Conservation (phyloP, 2,797 vertebrate genomes). For the Cetoscarus ocellatus region DNA sequence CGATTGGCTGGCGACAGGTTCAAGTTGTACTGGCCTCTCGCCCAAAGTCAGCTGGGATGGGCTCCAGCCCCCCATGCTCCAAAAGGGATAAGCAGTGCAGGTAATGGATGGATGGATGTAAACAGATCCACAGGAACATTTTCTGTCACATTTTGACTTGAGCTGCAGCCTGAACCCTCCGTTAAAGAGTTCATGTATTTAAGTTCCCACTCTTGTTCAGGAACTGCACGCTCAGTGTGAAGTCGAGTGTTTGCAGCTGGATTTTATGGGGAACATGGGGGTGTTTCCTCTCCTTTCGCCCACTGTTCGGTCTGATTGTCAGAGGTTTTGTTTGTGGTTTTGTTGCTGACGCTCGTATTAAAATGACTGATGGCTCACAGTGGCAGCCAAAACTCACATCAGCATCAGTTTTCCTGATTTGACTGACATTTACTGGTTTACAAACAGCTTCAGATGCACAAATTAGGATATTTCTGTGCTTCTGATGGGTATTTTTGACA, state of each 20-base stretch:
- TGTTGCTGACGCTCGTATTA: constrained; percentile 21
- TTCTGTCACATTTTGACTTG: background rate
- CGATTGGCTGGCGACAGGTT: too few species aligned
- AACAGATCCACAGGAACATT: constrained; percentile 11
- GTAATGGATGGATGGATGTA: constrained; percentile 6
- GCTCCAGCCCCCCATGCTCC: too few species aligned
- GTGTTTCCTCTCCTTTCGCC: background rate
- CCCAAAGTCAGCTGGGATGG: too few species aligned
- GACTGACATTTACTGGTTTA: constrained; percentile 30
- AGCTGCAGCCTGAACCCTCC: constrained; percentile 28
- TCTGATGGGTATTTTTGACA: background rate
- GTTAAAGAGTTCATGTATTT: constrained; percentile 13
- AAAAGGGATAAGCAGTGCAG: too few species aligned
- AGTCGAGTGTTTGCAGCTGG: constrained; percentile 50
- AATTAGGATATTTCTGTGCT: background rate
- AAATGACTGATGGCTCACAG: constrained; percentile 48
- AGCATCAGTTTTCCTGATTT: constrained; percentile 1
- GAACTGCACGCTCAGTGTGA: constrained; percentile 11
- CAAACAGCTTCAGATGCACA: constrained; percentile 8
- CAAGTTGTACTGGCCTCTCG: too few species aligned
- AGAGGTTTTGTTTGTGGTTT: constrained; percentile 23
- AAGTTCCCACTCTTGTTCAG: background rate
- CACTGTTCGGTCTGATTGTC: constrained; percentile 3
- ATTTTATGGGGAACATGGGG: background rate
- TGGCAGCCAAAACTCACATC: constrained; percentile 24